phyloP scores from a whole-genome alignment of 2,113 vertebrate genomes.

The Urocolius indicus region DNA sequence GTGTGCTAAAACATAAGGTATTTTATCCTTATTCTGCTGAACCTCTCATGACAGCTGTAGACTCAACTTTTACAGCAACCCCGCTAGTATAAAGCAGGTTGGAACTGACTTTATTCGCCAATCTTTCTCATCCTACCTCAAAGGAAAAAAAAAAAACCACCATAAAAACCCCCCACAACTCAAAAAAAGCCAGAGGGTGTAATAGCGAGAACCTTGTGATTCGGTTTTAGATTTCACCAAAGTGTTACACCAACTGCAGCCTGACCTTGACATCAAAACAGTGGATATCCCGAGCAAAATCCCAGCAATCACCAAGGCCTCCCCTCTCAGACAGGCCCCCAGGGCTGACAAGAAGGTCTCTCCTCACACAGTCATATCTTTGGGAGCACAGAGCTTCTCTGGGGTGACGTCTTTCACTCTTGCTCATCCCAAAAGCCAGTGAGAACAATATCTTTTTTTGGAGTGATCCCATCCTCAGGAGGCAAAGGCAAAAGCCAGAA shows the following conservation, averaged over 20 bases:
- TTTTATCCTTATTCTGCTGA: neutral
- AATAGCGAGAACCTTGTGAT: neutral
- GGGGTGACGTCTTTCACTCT: neutral
- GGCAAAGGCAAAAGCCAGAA: neutral
- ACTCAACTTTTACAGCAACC: neutral
- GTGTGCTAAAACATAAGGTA: neutral
- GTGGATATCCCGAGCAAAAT: neutral
- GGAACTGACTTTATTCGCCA: neutral
- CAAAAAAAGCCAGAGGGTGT: neutral
- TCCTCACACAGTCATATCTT: fast-evolving
- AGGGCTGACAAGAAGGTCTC: neutral
- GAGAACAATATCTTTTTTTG: neutral
- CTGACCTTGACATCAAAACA: fast-evolving
- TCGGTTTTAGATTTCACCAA: neutral
- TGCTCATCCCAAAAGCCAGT: neutral
- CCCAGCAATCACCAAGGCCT: neutral
- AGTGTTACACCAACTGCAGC: neutral
- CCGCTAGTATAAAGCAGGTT: neutral
- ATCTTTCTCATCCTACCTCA: too few relatives aligned
- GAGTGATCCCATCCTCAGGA: neutral
- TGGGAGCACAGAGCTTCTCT: neutral
- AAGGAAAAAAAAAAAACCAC: neutral
- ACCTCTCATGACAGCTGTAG: neutral
- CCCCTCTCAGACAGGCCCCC: neutral
- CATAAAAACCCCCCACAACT: neutral